Conservation (phyloP, 1,140 invertebrate genomes). For the Steinernema feltiae region DNA sequence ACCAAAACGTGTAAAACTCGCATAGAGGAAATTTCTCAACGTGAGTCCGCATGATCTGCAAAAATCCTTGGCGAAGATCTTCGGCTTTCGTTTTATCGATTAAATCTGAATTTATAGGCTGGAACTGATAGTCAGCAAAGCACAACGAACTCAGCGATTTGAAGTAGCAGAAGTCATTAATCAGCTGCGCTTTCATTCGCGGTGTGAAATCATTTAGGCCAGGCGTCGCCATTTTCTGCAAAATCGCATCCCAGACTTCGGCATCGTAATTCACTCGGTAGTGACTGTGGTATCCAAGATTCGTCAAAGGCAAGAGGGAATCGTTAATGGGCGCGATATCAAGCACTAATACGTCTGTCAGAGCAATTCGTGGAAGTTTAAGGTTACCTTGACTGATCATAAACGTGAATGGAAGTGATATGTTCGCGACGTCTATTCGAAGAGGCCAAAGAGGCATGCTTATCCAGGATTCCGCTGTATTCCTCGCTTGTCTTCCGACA, state of each 20-base stretch:
- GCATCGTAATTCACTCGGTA: neutral
- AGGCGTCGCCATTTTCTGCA: neutral
- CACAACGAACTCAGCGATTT: neutral
- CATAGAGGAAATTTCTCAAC: neutral
- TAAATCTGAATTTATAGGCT: neutral
- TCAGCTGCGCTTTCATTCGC: neutral
- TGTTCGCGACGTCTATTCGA: neutral
- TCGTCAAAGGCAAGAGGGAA: neutral
- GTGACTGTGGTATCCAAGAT: neutral
- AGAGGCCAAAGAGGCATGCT: neutral
- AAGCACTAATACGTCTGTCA: no score
- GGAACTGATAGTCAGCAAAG: neutral
- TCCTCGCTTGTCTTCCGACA: neutral
- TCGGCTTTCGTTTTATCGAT: neutral
- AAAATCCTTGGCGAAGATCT: constrained; percentile 16
- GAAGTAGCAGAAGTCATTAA: neutral
- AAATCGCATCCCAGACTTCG: neutral
- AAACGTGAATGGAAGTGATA: neutral
- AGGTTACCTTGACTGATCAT: constrained; percentile 3
- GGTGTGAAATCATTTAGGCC: neutral
- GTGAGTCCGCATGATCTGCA: constrained; percentile 19
- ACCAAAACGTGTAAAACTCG: neutral
- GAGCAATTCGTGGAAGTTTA: no score
- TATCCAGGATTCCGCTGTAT: neutral
- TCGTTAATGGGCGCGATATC: neutral